Evolutionary conservation across 2,888 invertebrate species (phyloP), one percentile per base, ranked within the genome.

Genomic region (Drosophila paranaensis): DNA sequence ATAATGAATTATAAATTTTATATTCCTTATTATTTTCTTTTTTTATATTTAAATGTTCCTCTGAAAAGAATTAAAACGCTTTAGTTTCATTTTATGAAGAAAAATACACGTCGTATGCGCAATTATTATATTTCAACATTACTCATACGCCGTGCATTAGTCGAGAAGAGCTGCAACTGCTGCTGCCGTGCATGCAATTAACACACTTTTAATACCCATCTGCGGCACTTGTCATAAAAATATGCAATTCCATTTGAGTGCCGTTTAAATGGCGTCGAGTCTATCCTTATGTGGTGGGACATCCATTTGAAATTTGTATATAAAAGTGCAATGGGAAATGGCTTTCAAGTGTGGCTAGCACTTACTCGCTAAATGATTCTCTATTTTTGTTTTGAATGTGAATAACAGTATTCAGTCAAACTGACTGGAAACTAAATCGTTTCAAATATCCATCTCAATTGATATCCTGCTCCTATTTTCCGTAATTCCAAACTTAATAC

Each of bases 321-420:
- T 13, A 25, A 45, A 25, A 20, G 5, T 48, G 5, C n/a, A 10
- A 10, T 60, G 64, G 82, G 69, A 85, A 83, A 83, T 88, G 80
- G 80, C 20, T 80, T 85, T 82, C 55, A 54, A 83, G 85, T 77
- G 82, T 48, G 61, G 39, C 61, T 11, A 43, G 6, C 69, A 48
- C 61, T 62, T 60, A n/a, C 35, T 20, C 20, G 20, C 20, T 20
- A 20, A 20, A 20, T 20, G 20, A 20, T 20, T 20, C 2, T 20
- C 20, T 20, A 2, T 20, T 20, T 20, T 20, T 20, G 20, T 20
- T 20, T 20, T 27, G 27, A 27, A 27, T 6, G 27, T 20, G 13
- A 42, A 20, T 35, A 14, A 33, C 9, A n/a, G 14, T 27, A 14
- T 27, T 3, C 45, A 45, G 25, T 2, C 9, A 4, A 43, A 11